Evolutionary conservation across 2,113 vertebrate species (phyloP).

Genomic region (Upupa epops): DNA sequence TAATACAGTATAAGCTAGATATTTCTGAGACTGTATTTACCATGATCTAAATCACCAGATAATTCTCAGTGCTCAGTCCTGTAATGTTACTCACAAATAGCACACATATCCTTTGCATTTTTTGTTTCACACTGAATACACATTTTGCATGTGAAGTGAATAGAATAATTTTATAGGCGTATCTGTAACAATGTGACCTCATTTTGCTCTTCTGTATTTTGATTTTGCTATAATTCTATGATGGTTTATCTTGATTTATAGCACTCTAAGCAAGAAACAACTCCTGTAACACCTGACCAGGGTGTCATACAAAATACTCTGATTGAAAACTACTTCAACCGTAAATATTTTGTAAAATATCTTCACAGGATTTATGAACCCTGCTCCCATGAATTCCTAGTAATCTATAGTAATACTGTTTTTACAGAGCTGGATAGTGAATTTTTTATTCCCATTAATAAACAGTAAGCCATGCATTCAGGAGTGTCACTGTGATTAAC

Average conservation of each 20-base stretch:
- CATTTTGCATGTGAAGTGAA: not conserved
- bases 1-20: slow-evolving; percentile 10
- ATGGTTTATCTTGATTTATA: not conserved
- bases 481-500: slow-evolving; percentile 1
- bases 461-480: not conserved
- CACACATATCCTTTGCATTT: not conserved
- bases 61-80: not conserved
- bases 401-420: not conserved
- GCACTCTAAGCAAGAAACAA: not conserved
- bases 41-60: not conserved
- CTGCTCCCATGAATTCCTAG: not conserved
- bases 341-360: not conserved
- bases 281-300: not conserved
- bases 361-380: not conserved
- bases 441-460: not conserved
- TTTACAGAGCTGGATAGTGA: not conserved
- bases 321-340: not conserved
- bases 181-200: not conserved
- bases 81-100: not conserved
- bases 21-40: not conserved
- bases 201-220: not conserved
- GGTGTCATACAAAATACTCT: not conserved
- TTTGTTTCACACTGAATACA: not conserved
- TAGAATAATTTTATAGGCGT: not conserved
- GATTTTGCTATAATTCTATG: not conserved